Evolutionary conservation across 37 sponge, comb jelly and placozoan species (phyloP), one percentile per base, ranked within the genome.

Genomic region (Mnemiopsis leidyi): DNA sequence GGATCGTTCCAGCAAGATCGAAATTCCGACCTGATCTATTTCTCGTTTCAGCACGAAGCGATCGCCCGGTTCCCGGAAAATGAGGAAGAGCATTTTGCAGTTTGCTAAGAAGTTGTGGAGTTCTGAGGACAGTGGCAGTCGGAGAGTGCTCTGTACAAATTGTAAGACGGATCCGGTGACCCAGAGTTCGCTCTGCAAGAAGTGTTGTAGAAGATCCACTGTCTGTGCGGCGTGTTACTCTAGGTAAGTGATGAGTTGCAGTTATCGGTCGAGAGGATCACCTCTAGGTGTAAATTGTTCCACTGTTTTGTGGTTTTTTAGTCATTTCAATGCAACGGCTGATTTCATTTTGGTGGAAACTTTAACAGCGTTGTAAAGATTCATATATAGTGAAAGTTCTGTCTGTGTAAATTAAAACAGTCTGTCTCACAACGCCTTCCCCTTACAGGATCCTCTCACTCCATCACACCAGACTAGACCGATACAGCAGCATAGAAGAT

Each of bases 401-500:
- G n/a, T n/a, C n/a, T n/a, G n/a, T n/a, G n/a, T n/a, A n/a, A n/a
- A n/a, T n/a, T n/a, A n/a, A n/a, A n/a, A n/a, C n/a, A 48, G 61
- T 48, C 61, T 48, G 61, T 48, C 61, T 48, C 61, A 48, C 13
- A 48, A 48, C 61, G 61, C 13, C 13, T 30, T 30, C 82, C 35
- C 36, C 1, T 34, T 82, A 20, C 38, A 82, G 82, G 82, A 82
- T 82, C 23, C 82, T 82, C 23, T 82, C 82, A 1, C 36, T 82
- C 36, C 82, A 82, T 23, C 82, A 82, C 82, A 82, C 82, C 38
- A 31, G 82, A 31, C 29, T 82, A 36, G 82, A 82, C 36, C 2
- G 82, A 23, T 31, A 29, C 82, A 36, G 82, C 82, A 82, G 82
- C 29, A 5, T 82, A 30, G 82, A 82, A 7, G 36, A 18, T 2